A percentile compares a stretch with the other conserved stretches of the same genome.
These are phyloP conservation scores for Tenebrio molitor DNA, from an alignment of 1,140 invertebrate genomes.

Conservation along the genomic window DNA sequence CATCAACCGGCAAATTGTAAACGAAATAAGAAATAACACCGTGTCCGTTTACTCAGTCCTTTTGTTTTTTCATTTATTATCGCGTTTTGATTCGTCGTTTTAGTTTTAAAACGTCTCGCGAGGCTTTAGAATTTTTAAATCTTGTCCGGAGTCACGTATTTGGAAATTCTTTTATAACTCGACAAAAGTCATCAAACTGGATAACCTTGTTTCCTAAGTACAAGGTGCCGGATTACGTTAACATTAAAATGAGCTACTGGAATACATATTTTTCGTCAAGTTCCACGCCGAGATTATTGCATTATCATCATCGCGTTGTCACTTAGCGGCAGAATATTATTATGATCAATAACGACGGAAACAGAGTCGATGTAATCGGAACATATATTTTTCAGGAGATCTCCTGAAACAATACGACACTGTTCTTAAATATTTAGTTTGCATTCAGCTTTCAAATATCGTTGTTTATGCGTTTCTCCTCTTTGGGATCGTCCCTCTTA, in stretches of 20 bases:
- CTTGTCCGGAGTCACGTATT: constrained; percentile 14
- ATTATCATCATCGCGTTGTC: constrained; percentile 37
- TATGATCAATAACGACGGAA: constrained; percentile 27
- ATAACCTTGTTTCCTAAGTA: constrained; percentile 37
- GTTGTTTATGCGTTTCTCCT: neutral
- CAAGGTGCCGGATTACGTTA: constrained; percentile 32
- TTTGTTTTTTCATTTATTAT: constrained; percentile 34
- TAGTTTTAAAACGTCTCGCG: neutral
- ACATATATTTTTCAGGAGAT: constrained; percentile 22
- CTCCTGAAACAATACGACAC: constrained; percentile 11
- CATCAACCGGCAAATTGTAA: constrained; percentile 44
- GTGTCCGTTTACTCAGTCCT: constrained; percentile 18
- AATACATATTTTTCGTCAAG: constrained; percentile 31
- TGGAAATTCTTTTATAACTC: constrained; percentile 35
- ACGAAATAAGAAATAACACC: constrained; percentile 38
- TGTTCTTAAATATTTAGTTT: constrained; percentile 25
- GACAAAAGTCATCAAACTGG: constrained; percentile 40
- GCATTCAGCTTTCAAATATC: neutral
- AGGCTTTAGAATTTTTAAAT: constrained; percentile 29
- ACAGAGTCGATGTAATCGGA: constrained; percentile 3
- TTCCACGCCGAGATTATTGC: constrained; percentile 17
- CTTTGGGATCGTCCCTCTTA: neutral
- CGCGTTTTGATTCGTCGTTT: neutral
- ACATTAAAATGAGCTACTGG: constrained; percentile 36
- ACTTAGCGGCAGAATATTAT: constrained; percentile 23